Percentiles rank a stretch among this genome's conserved stretches.
These are phyloP conservation scores for Caenorhabditis zanzibari DNA, from an alignment of 2,888 invertebrate genomes.

Conservation along the genomic window DNA sequence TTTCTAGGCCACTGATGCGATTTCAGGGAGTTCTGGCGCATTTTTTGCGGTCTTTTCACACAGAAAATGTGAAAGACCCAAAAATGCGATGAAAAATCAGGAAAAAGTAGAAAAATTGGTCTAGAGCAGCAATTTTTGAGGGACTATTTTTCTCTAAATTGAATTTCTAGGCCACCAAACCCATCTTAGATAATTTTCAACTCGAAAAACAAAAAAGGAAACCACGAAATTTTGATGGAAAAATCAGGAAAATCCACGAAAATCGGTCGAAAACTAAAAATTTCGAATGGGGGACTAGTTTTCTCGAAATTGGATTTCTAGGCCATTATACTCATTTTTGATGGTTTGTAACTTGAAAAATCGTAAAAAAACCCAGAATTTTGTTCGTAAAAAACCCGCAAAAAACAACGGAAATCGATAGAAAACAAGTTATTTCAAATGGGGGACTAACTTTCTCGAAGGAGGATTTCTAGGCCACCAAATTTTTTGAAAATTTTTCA, in stretches of 20 bases:
- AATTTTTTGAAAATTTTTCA: not conserved
- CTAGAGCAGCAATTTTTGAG: too few relatives aligned
- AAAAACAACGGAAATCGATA: not conserved
- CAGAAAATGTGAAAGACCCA: too few relatives aligned
- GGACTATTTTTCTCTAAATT: too few relatives aligned
- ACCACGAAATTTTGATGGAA: not conserved
- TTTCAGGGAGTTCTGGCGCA: not conserved
- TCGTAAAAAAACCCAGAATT: not conserved
- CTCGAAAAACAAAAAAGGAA: too few relatives aligned
- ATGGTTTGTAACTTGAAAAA: too few relatives aligned
- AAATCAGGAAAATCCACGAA: too few relatives aligned
- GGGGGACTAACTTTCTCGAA: not conserved
- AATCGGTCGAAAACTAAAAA: not conserved
- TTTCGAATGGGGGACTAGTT: not conserved
- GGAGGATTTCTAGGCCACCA: not conserved
- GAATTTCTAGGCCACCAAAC: too few relatives aligned
- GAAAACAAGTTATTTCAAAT: not conserved
- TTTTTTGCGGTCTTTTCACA: not conserved
- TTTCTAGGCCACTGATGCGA: not conserved
- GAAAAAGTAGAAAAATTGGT: too few relatives aligned
- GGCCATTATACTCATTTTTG: not conserved
- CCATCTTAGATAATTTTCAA: too few relatives aligned
- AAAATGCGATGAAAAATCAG: too few relatives aligned
- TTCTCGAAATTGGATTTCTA: not conserved
- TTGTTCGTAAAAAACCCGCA: not conserved